These are phyloP conservation scores for Sander vitreus DNA, from an alignment of 2,113 vertebrate species.

Conservation along the genomic window DNA sequence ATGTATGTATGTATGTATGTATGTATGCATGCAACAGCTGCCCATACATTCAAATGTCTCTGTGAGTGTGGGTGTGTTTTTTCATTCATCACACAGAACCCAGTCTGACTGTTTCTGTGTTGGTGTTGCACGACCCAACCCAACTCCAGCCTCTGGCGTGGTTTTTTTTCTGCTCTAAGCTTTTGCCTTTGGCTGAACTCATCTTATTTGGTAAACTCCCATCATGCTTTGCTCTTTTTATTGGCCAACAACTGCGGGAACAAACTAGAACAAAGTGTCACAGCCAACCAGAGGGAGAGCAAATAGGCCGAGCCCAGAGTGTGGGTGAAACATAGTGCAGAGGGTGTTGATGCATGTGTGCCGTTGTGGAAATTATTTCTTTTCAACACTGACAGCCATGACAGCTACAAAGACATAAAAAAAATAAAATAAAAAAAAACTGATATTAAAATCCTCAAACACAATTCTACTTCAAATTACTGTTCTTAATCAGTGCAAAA, in stretches of 20 bases:
- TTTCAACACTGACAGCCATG: neutral
- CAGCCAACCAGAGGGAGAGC: slow-evolving; percentile 11
- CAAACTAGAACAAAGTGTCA: slow-evolving; percentile 45
- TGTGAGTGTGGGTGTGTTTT: neutral
- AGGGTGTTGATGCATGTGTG: neutral
- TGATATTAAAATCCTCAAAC: neutral
- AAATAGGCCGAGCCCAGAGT: slow-evolving; percentile 7
- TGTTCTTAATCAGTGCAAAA: neutral
- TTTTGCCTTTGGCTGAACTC: slow-evolving; percentile 58
- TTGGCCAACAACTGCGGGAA: slow-evolving; percentile 29
- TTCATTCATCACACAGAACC: no score
- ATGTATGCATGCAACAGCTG: neutral
- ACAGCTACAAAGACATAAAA: neutral
- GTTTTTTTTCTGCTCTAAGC: neutral
- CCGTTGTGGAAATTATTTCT: neutral
- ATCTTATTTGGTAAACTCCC: slow-evolving; percentile 18
- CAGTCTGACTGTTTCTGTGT: neutral
- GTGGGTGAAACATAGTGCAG: slow-evolving; percentile 14
- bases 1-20: neutral
- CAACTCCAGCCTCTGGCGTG: neutral
- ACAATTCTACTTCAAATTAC: neutral
- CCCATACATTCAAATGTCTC: neutral
- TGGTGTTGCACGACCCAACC: neutral
- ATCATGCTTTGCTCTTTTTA: slow-evolving; percentile 36
- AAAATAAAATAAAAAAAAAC: neutral